A percentile compares a stretch with the other conserved stretches of the same genome.
phyloP scores from a whole-genome alignment of 2,888 invertebrate genomes.

The Sycophila texana region DNA sequence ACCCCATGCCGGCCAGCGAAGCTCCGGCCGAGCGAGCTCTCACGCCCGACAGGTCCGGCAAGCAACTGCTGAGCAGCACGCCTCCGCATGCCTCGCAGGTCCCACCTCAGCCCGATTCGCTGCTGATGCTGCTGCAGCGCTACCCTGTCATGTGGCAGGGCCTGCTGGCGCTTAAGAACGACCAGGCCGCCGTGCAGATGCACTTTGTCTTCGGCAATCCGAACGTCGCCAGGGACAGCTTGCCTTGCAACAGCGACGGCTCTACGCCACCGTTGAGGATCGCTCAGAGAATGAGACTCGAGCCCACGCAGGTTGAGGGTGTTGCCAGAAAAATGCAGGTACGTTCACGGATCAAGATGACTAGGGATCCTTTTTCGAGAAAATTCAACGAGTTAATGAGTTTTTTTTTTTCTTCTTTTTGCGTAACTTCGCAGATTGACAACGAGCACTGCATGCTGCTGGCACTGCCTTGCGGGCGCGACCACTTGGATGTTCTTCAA shows the following conservation, averaged over 20 bases:
- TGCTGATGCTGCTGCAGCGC: conserved; percentile 89
- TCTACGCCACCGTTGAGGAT: conserved; percentile 92
- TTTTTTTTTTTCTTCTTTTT: no score
- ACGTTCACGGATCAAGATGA: conserved; percentile 61
- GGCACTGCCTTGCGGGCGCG: conserved; percentile 96
- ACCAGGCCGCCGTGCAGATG: conserved; percentile 98
- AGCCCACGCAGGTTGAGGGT: conserved; percentile 96
- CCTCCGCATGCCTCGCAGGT: conserved; percentile 81
- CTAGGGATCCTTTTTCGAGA: no score
- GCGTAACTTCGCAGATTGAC: conserved; percentile 82
- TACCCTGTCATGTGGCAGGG: conserved; percentile 99
- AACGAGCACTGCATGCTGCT: conserved; percentile 97
- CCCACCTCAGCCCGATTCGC: conserved; percentile 88
- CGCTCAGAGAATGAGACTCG: conserved; percentile 97
- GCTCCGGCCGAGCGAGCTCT: conserved; percentile 75
- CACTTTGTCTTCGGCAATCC: conserved; percentile 97
- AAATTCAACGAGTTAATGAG: no score
- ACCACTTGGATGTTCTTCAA: conserved; percentile 94
- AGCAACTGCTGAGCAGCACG: conserved; percentile 72
- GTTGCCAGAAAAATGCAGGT: conserved; percentile 98
- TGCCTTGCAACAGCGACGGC: conserved; percentile 90
- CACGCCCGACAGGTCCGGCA: conserved; percentile 77
- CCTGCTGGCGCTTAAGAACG: conserved; percentile 94
- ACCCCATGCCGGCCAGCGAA: conserved; percentile 72
- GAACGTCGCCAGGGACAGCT: conserved; percentile 89